Percentiles rank a stretch among this genome's conserved stretches.
Conservation (phyloP, 1,140 invertebrate species). For the Philopotamus ludificatus region DNA sequence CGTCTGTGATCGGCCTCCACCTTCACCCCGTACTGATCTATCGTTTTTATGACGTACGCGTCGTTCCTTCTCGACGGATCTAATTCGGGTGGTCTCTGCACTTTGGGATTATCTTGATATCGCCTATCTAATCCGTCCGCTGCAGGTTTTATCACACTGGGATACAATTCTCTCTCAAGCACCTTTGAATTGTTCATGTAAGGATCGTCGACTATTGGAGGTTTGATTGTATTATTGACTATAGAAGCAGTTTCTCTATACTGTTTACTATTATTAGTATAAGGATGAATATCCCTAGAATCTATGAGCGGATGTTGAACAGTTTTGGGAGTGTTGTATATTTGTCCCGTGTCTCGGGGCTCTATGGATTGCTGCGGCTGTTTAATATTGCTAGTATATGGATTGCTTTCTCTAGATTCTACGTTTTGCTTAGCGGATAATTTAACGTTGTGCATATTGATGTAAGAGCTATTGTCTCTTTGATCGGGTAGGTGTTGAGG, state of each 20-base stretch:
- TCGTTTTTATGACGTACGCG: slow-evolving; percentile 30
- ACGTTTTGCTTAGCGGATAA: neutral
- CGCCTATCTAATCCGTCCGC: slow-evolving; percentile 6
- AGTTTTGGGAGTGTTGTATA: neutral
- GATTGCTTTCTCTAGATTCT: neutral
- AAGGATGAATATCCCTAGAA: neutral
- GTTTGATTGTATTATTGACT: neutral
- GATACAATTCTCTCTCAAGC: slow-evolving; percentile 22
- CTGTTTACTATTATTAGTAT: slow-evolving; percentile 10
- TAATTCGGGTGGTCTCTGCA: neutral
- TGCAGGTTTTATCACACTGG: slow-evolving; percentile 31
- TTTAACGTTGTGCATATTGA: neutral
- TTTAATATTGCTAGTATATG: neutral
- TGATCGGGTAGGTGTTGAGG: neutral
- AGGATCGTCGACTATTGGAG: neutral
- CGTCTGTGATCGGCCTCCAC: neutral
- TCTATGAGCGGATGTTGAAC: neutral
- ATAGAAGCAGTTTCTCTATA: neutral
- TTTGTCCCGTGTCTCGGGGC: neutral
- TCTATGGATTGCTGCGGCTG: neutral
- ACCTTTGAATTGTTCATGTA: slow-evolving; percentile 20
- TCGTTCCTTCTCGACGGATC: slow-evolving; percentile 9
- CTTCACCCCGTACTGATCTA: slow-evolving; percentile 22
- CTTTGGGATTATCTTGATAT: slow-evolving; percentile 33
- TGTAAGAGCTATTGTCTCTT: neutral